Conservation (phyloP, 2,888 invertebrate species). For the Octodonta nipae region DNA sequence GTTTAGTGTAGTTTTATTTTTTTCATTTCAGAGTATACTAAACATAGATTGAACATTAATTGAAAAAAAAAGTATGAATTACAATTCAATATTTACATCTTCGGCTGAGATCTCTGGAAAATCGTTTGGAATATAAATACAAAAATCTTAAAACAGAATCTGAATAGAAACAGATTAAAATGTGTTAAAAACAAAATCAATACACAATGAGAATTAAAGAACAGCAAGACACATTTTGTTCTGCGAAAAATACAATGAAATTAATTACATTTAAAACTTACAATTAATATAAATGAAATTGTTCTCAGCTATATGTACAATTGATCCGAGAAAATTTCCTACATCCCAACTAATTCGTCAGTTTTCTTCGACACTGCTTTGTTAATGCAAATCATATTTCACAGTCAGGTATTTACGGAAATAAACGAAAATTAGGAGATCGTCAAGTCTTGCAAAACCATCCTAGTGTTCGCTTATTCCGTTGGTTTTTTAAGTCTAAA, state of each 20-base stretch:
- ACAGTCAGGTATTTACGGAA: too few relatives aligned
- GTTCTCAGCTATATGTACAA: too few relatives aligned
- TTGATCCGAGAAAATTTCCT: too few relatives aligned
- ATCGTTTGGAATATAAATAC: conserved; percentile 28
- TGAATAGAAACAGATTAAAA: conserved; percentile 7
- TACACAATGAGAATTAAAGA: conserved; percentile 5
- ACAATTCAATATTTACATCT: conserved; percentile 26
- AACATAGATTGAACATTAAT: conserved; percentile 34
- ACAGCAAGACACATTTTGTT: conserved; percentile 4
- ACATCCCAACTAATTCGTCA: too few relatives aligned
- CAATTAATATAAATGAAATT: conserved; percentile 1
- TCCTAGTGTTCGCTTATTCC: too few relatives aligned
- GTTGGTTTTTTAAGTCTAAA: too few relatives aligned
- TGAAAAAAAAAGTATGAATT: conserved; percentile 25
- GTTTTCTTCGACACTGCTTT: too few relatives aligned
- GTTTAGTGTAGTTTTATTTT: too few relatives aligned
- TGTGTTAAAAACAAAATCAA: background rate
- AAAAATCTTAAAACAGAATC: conserved; percentile 19
- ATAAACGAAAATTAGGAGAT: too few relatives aligned
- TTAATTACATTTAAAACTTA: background rate
- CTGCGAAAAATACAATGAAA: background rate
- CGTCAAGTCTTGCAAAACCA: too few relatives aligned
- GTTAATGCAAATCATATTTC: too few relatives aligned
- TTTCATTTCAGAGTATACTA: conserved; percentile 33
- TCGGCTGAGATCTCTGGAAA: conserved; percentile 30